phyloP scores from a whole-genome alignment of 2,888 invertebrate species.

The Cephus pulcher region DNA sequence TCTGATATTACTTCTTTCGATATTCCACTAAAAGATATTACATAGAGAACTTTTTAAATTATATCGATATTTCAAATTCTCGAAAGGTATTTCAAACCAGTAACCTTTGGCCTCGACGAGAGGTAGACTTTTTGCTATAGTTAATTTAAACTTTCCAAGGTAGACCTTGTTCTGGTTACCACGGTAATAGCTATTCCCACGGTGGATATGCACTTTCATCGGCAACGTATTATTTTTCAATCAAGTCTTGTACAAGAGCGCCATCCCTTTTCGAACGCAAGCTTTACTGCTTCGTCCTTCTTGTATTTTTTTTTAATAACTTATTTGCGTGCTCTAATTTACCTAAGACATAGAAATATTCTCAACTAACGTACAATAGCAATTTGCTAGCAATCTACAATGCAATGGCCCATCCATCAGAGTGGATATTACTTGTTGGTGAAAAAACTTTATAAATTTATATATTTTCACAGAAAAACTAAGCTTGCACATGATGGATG shows the following conservation, averaged over 20 bases:
- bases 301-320: neutral
- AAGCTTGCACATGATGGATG: neutral
- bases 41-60: neutral
- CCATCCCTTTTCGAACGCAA: neutral
- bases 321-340: neutral
- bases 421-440: neutral
- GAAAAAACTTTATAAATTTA: neutral
- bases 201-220: neutral
- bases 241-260: neutral
- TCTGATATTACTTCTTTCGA: neutral
- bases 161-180: neutral
- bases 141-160: neutral
- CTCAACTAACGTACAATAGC: neutral
- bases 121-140: neutral
- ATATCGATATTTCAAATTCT: neutral
- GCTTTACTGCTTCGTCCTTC: neutral
- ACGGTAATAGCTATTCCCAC: neutral
- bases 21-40: neutral
- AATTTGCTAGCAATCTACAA: neutral
- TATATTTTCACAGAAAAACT: neutral
- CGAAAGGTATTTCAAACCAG: neutral
- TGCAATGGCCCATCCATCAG: neutral
- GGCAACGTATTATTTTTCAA: neutral
- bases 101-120: neutral
- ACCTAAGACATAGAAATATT: neutral